These are phyloP conservation scores for Oegoconia quadripuncta DNA, from an alignment of 2,888 invertebrate genomes.

Conservation along the genomic window DNA sequence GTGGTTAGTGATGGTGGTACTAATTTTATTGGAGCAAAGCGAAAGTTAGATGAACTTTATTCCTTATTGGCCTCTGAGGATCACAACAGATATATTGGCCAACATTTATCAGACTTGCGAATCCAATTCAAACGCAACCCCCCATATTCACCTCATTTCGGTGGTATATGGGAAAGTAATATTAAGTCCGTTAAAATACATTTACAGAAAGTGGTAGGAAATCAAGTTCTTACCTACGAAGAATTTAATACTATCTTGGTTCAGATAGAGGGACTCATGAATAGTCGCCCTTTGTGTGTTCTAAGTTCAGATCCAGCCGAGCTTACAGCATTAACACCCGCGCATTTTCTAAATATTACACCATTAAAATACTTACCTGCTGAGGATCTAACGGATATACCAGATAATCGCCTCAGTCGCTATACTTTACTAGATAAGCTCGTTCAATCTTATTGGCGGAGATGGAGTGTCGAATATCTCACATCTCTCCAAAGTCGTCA, in stretches of 20 bases:
- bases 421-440: neutral
- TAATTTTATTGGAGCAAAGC: conserved; percentile 13
- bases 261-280: neutral
- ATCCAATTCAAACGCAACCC: neutral
- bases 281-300: neutral
- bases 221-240: conserved; percentile 3
- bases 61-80: conserved; percentile 5
- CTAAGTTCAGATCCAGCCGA: neutral
- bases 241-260: neutral
- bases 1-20: conserved; percentile 12
- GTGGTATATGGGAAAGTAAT: conserved; percentile 8
- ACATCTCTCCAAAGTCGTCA: too few relatives aligned
- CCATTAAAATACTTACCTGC: neutral
- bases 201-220: conserved; percentile 1
- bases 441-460: conserved; percentile 6
- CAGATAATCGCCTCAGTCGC: neutral
- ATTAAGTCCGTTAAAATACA: conserved; percentile 2
- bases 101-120: neutral
- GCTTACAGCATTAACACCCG: neutral
- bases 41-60: conserved; percentile 12
- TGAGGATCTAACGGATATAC: neutral
- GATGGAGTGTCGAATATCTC: conserved; percentile 9
- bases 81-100: neutral
- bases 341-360: neutral
- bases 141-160: conserved; percentile 7